These are phyloP conservation scores for Teinopalpus imperialis DNA, from an alignment of 2,888 invertebrate genomes.

Conservation along the genomic window DNA sequence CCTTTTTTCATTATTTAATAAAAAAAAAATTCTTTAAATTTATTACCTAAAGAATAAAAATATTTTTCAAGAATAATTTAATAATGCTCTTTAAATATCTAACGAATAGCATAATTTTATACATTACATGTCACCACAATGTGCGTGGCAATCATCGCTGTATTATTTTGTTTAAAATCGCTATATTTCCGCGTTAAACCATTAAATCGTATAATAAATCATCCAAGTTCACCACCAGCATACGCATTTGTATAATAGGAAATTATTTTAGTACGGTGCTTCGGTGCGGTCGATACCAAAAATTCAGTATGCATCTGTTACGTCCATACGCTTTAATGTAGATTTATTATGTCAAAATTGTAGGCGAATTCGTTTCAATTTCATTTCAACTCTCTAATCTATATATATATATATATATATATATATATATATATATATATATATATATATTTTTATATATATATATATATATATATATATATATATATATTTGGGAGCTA, in stretches of 20 bases:
- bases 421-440: too few species aligned
- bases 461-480: too few species aligned
- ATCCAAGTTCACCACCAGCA: conserved; percentile 3
- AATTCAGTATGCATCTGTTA: conserved; percentile 16
- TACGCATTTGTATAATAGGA: conserved; percentile 17
- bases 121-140: not conserved
- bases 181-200: conserved; percentile 2
- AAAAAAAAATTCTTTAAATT: too few species aligned
- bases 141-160: not conserved
- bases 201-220: conserved; percentile 13
- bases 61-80: too few species aligned
- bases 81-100: too few species aligned
- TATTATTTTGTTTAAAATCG: conserved; percentile 3
- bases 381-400: too few species aligned
- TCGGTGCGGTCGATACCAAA: conserved; percentile 14
- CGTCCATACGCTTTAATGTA: conserved; percentile 6
- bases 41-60: too few species aligned
- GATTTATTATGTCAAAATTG: conserved; percentile 8
- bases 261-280: conserved; percentile 14
- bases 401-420: too few species aligned
- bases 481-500: too few species aligned
- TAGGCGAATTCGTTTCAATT: not conserved
- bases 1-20: too few species aligned
- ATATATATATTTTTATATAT: too few species aligned
- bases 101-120: not conserved